A percentile compares a stretch with the other conserved stretches of the same genome.
Conservation (phyloP, 2,797 vertebrate genomes). For the Rhinatrema bivittatum region DNA sequence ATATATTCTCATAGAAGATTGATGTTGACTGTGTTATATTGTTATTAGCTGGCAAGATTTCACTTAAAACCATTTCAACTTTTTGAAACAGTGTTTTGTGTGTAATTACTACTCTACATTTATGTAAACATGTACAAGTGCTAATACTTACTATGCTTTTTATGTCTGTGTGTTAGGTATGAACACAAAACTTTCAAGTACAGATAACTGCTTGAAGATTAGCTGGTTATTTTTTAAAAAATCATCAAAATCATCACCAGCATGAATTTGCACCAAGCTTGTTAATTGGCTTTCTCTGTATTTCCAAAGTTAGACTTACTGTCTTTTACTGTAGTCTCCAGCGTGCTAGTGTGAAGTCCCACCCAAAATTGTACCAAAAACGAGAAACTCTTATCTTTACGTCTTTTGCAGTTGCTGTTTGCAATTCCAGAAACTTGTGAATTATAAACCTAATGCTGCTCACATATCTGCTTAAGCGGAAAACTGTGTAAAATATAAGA, state of each 20-base stretch:
- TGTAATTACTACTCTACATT: slow-evolving; percentile 45
- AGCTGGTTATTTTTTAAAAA: slow-evolving; percentile 40
- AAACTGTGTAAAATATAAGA: no score
- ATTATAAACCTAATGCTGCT: background rate
- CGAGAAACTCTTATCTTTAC: slow-evolving; percentile 17
- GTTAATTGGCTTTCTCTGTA: slow-evolving; percentile 8
- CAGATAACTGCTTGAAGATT: slow-evolving; percentile 40
- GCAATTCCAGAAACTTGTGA: background rate
- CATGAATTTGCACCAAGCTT: slow-evolving; percentile 53
- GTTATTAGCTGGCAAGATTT: no score
- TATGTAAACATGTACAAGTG: slow-evolving; percentile 53
- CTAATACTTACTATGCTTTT: slow-evolving; percentile 41
- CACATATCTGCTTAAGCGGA: no score
- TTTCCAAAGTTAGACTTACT: slow-evolving; percentile 45
- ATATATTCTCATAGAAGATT: no score
- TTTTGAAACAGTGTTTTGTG: no score
- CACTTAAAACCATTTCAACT: slow-evolving; percentile 43
- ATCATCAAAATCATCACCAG: slow-evolving; percentile 45
- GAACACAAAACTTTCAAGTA: slow-evolving; percentile 48
- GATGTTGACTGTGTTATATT: no score
- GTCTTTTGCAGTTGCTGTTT: slow-evolving; percentile 15
- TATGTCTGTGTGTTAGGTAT: slow-evolving; percentile 38
- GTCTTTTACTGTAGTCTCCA: slow-evolving; percentile 13
- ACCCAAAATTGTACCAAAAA: background rate
- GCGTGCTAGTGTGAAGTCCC: slow-evolving; percentile 6